A percentile compares a stretch with the other conserved stretches of the same genome.
phyloP scores from a whole-genome alignment of 2,797 vertebrate genomes.

The Rhabdophis nuchalis region DNA sequence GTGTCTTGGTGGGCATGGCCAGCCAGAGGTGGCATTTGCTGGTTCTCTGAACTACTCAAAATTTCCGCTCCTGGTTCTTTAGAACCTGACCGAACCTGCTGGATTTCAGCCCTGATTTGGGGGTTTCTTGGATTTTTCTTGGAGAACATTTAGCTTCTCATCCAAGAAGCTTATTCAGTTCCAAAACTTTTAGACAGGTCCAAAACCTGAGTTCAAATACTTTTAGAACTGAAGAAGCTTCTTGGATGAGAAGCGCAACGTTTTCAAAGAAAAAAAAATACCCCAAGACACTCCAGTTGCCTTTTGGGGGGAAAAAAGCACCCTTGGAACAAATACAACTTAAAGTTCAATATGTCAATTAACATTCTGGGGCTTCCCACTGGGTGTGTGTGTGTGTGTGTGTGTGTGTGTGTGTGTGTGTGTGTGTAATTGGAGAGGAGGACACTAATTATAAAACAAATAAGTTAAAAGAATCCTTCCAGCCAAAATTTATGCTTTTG shows the following conservation, averaged over 20 bases:
- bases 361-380: background rate
- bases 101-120: too few relatives aligned
- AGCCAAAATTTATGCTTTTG: conserved; percentile 23
- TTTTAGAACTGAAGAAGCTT: background rate
- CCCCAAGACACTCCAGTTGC: background rate
- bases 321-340: background rate
- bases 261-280: background rate
- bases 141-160: background rate
- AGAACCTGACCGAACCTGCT: too few relatives aligned
- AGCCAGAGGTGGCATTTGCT: too few relatives aligned
- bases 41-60: too few relatives aligned
- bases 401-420: too few relatives aligned
- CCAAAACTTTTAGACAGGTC: background rate
- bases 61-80: too few relatives aligned
- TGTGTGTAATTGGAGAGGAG: background rate
- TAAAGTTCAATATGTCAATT: background rate
- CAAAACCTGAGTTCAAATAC: too few relatives aligned
- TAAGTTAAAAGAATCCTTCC: conserved; percentile 32
- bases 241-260: background rate
- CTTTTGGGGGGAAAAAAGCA: background rate
- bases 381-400: too few relatives aligned
- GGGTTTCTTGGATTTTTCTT: background rate
- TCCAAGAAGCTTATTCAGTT: background rate
- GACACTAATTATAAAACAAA: background rate
- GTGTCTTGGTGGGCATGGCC: too few relatives aligned